A percentile compares a stretch with the other conserved stretches of the same genome.
Evolutionary conservation across 2,888 invertebrate species (phyloP).

Genomic region (Phalangium opilio): DNA sequence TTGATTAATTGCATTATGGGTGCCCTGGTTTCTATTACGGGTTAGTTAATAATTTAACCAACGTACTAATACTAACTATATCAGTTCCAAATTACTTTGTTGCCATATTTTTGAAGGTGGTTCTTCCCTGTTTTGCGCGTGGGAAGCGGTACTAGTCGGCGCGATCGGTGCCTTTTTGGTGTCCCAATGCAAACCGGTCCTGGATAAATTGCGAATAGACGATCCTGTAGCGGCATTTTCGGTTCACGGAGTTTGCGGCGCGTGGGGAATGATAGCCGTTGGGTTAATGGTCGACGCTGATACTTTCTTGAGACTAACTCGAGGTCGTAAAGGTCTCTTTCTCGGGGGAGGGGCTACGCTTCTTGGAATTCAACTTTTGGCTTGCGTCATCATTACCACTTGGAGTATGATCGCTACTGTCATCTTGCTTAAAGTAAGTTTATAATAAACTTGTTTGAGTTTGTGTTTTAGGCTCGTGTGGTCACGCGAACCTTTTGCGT

Average conservation of each 20-base stretch:
- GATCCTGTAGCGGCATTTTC: slow-evolving; percentile 83
- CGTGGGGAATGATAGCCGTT: slow-evolving; percentile 64
- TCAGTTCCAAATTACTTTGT: too few species aligned
- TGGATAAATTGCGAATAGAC: slow-evolving; percentile 63
- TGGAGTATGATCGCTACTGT: slow-evolving; percentile 64
- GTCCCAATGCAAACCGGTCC: slow-evolving; percentile 51
- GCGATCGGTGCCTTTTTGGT: slow-evolving; percentile 58
- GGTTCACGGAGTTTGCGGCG: slow-evolving; percentile 50
- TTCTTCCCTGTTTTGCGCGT: slow-evolving; percentile 51
- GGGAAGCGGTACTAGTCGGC: slow-evolving; percentile 74
- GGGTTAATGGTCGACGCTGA: slow-evolving; percentile 64
- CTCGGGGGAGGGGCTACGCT: slow-evolving; percentile 70
- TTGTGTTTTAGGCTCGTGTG: too few species aligned
- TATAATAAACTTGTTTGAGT: too few species aligned
- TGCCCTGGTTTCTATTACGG: slow-evolving; percentile 69
- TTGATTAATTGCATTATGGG: slow-evolving; percentile 78
- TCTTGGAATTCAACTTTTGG: slow-evolving; percentile 61
- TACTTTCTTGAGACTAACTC: slow-evolving; percentile 11
- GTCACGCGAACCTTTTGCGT: too few species aligned
- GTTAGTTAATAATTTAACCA: too few species aligned
- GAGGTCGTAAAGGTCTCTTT: slow-evolving; percentile 34
- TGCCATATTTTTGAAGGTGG: slow-evolving; percentile 22
- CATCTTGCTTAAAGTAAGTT: slow-evolving; percentile 50
- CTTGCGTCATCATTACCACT: slow-evolving; percentile 48
- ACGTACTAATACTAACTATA: too few species aligned